Conservation (phyloP, 1,140 invertebrate species). For the Octopus sinensis region DNA sequence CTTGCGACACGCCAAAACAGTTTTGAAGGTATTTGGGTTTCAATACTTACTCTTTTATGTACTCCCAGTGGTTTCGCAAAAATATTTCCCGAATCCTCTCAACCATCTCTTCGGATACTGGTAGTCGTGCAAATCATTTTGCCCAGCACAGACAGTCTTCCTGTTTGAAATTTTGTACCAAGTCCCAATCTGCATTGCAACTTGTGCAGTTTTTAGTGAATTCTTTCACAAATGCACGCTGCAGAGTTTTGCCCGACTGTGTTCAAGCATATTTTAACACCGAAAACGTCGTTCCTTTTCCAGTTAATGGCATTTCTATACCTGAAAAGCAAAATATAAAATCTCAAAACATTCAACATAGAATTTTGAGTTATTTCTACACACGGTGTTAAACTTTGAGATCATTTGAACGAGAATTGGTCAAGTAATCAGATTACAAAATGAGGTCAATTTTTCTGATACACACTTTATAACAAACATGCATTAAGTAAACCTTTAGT, state of each 20-base stretch:
- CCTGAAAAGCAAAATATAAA: background rate
- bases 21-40: background rate
- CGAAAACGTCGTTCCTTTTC: background rate
- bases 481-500: background rate
- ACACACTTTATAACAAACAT: background rate
- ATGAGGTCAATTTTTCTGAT: slow-evolving; percentile 2
- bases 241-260: slow-evolving; percentile 1
- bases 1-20: background rate
- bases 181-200: background rate
- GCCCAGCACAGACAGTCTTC: background rate
- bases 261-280: background rate
- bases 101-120: too few species aligned
- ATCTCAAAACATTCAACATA: background rate
- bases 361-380: slow-evolving; percentile 8
- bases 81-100: background rate
- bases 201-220: background rate
- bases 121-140: too few species aligned
- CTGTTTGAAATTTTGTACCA: background rate
- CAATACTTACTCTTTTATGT: background rate
- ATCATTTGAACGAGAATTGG: slow-evolving; percentile 8
- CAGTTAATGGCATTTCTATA: slow-evolving; percentile 4
- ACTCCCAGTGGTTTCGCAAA: background rate
- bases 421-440: slow-evolving; percentile 5
- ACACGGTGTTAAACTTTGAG: slow-evolving; percentile 1
- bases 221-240: slow-evolving; percentile 7